Evolutionary conservation across 2,113 vertebrate genomes (phyloP).

Genomic region (Tragelaphus strepsiceros): DNA sequence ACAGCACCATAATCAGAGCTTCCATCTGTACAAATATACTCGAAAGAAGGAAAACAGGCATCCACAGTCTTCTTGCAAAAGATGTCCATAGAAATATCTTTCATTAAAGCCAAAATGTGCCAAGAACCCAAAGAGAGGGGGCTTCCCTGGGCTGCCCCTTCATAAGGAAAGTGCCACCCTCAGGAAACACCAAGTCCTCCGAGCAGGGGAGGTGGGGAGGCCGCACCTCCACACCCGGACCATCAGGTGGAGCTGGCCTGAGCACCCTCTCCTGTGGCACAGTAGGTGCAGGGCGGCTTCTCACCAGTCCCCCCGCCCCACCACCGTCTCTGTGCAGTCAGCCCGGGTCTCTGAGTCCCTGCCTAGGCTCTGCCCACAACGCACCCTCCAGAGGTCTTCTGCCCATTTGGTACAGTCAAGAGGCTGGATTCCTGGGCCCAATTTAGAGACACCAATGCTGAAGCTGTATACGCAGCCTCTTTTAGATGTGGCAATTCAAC

Average conservation of each 20-base stretch:
- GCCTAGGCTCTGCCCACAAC: too few species aligned
- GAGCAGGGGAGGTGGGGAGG: background rate
- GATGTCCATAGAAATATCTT: background rate
- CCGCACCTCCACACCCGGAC: rapidly evolving
- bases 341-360: background rate
- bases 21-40: background rate
- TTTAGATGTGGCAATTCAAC: rapidly evolving
- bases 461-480: background rate
- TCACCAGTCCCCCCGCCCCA: rapidly evolving
- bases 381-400: too few species aligned
- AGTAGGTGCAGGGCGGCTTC: background rate
- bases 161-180: background rate
- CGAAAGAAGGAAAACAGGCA: background rate
- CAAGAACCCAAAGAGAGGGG: background rate
- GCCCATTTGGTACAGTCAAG: background rate
- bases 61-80: background rate
- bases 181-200: background rate
- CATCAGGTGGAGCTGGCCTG: rapidly evolving
- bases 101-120: background rate
- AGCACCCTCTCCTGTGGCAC: too few species aligned
- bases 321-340: background rate
- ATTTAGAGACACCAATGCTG: rapidly evolving
- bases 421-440: background rate
- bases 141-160: background rate
- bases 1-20: background rate